phyloP scores from a whole-genome alignment of 2,888 invertebrate species.

The Pseudococcus viburni region DNA sequence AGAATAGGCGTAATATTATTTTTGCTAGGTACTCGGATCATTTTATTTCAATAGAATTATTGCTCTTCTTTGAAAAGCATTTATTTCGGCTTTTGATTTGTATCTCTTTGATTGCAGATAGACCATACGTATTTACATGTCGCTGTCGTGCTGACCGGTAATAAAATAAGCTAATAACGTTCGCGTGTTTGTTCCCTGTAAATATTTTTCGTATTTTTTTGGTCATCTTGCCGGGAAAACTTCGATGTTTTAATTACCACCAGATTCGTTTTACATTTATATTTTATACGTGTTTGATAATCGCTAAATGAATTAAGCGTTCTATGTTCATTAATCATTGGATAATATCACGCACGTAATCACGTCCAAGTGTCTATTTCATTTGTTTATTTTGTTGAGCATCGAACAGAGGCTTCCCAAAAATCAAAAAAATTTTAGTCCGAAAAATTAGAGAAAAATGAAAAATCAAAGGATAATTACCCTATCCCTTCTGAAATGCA shows the following conservation, averaged over 20 bases:
- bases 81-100: too few species aligned
- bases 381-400: too few species aligned
- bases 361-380: too few species aligned
- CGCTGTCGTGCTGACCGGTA: constrained; percentile 40
- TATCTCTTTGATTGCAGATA: too few species aligned
- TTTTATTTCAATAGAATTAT: neutral
- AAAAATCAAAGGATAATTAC: too few species aligned
- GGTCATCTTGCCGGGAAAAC: neutral
- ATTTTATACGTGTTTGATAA: neutral
- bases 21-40: neutral
- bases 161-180: constrained; percentile 32
- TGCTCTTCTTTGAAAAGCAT: neutral
- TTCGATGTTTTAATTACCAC: constrained; percentile 43
- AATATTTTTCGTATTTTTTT: neutral
- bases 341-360: too few species aligned
- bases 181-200: constrained; percentile 25
- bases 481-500: too few species aligned
- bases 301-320: constrained; percentile 39
- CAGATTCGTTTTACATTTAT: constrained; percentile 11
- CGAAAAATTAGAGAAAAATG: too few species aligned
- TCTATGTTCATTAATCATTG: neutral
- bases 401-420: too few species aligned
- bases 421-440: too few species aligned
- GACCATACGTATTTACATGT: neutral
- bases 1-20: too few species aligned